Conservation (phyloP, 2,888 invertebrate species). For the Megastigmus dorsalis region DNA sequence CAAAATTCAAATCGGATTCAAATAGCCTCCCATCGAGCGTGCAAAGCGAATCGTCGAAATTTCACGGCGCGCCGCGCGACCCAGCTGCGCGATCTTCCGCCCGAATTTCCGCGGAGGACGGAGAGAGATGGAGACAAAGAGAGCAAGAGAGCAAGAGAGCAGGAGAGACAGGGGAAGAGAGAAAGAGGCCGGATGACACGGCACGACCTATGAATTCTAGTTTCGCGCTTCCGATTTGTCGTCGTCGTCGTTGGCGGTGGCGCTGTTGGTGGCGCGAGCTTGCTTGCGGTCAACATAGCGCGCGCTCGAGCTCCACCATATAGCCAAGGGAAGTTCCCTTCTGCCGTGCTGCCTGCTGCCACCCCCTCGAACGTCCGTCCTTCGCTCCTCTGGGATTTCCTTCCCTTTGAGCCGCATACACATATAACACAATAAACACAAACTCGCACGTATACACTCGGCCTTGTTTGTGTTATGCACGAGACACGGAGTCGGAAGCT, state of each 20-base stretch:
- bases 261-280: no score
- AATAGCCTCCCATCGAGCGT: constrained; percentile 62
- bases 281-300: constrained; percentile 28
- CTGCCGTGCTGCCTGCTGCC: neutral
- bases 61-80: constrained; percentile 58
- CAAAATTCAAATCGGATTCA: constrained; percentile 70
- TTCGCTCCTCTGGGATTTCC: neutral
- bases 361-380: no score
- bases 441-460: no score
- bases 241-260: no score
- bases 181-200: no score
- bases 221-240: constrained; percentile 44
- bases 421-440: no score
- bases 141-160: no score
- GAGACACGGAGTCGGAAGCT: no score
- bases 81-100: constrained; percentile 60
- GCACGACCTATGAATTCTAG: constrained; percentile 58
- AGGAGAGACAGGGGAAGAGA: no score
- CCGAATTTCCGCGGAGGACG: constrained; percentile 49
- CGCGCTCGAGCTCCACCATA: neutral
- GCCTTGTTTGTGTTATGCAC: no score
- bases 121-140: constrained; percentile 10
- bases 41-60: constrained; percentile 57
- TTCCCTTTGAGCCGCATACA: no score
- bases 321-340: constrained; percentile 11